Evolutionary conservation across 2,888 invertebrate genomes (phyloP), one percentile per base, ranked within the genome.

Genomic region (Archips xylosteana): DNA sequence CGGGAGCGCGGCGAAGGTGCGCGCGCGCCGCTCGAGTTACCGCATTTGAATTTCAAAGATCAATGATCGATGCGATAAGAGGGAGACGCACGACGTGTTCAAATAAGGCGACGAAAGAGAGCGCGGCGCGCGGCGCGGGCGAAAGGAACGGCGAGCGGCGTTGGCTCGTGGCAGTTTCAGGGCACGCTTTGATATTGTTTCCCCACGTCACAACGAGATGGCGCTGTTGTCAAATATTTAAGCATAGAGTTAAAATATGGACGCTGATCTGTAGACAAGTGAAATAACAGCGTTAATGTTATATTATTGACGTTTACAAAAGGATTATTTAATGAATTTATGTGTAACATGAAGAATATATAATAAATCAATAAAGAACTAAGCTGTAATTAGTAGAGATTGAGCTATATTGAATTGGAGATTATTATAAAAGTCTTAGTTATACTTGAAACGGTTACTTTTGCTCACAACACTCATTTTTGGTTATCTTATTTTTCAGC

Each of bases 21-120:
- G 92, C 93, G 92, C 92, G 91, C 92, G 92, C 90, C 88, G 90
- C 89, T 91, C 92, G 91, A 88, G 88, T 91, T 89, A 88, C 92
- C 91, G 91, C 90, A 89, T 89, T 91, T 91, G 90, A 91, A 92
- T 91, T 92, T 92, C 89, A 91, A 92, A 94, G 94, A 94, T 93
- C 94, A 94, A 92, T 93, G 94, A 92, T 94, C 94, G 92, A 89
- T 82, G 89, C 89, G 92, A 92, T 92, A 91, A 89, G 88, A 92
- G 85, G 81, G 89, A 87, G 90, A 89, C 87, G 88, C 85, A 87
- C 87, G 89, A 85, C 88, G 80, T 82, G 82, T 81, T 80, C 82
- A 79, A 81, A 84, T 84, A 84, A 82, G 79, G 80, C 76, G 63
- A 82, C 59, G 77, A n/a, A 80, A 88, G 77, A 79, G 87, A 85